Base-by-base conservation (phyloP, 2,113 vertebrate species). In the Anolis sagrei region DNA sequence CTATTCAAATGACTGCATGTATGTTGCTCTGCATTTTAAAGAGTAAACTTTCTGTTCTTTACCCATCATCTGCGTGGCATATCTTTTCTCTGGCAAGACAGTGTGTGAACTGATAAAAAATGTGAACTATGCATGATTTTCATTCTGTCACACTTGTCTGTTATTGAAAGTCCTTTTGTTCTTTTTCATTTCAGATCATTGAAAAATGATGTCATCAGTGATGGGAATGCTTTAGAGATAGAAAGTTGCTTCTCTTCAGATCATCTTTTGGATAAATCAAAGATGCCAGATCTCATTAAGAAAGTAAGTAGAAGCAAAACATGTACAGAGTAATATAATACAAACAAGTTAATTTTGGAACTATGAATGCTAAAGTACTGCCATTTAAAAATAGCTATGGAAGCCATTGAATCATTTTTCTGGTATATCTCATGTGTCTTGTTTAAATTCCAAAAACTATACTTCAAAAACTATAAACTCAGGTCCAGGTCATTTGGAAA, bases 211-310 rank as follows among this genome's bases (percentile, higher is more conserved):
- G 5, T 89, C 89, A 82, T 29, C 39, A 93, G 21, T 86, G 97
- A 98, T 86, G 95, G 96, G 25, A 97, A 96, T 94, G 87, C 96
- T 80, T 96, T 99, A 81, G 98, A 98, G 92, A 93, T 99, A 92
- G 98, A 99, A 89, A 95, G 97, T 81, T 98, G 96, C 87, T 97
- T 98, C 89, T 97, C 96, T 83, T 94, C 97, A 0, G 96, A 97
- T 76, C 97, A 98, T 73, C 95, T 96, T 92, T 95, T 96, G 87
- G 97, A 97, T 92, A 93, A 97, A 5, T 98, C 98, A 92, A 96
- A 98, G 92, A 96, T 99, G 94, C 97, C 98, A 82, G 98, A 98
- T 92, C 98, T 99, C 88, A 93, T 99, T 91, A 98, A 99, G 90
- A 98, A 98, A 96, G 98, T 99, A 94, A 96, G 97, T 90, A 74